phyloP scores from a whole-genome alignment of 1,140 invertebrate species.

The Mercenaria mercenaria region DNA sequence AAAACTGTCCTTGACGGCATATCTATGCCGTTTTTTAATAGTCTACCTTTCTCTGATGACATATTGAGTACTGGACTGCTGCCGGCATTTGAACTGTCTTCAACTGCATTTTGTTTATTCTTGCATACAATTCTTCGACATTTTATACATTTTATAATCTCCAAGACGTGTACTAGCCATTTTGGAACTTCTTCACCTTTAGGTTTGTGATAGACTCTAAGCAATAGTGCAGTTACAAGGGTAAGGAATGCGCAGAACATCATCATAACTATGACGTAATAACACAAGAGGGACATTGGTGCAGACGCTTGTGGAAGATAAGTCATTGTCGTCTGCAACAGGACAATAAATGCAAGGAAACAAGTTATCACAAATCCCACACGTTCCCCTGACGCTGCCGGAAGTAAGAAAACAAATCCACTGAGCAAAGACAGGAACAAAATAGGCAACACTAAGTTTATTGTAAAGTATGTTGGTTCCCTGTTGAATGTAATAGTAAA shows the following conservation, averaged over 20 bases:
- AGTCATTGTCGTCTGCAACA: conserved; percentile 56
- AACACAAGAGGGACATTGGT: conserved; percentile 60
- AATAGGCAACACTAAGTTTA: conserved; percentile 54
- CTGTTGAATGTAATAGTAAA: conserved; percentile 53
- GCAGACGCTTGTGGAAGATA: conserved; percentile 56
- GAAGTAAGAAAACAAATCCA: conserved; percentile 55
- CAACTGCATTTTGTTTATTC: neutral
- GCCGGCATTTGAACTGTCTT: neutral
- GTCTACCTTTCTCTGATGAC: neutral
- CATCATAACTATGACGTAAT: conserved; percentile 65
- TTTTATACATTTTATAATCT: conserved; percentile 59
- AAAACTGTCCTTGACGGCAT: neutral
- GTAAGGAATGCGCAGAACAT: conserved; percentile 35
- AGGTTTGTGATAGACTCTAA: conserved; percentile 35
- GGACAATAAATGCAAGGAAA: conserved; percentile 58
- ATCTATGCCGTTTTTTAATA: neutral
- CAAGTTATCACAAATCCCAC: conserved; percentile 60
- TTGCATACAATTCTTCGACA: neutral
- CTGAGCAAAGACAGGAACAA: conserved; percentile 40
- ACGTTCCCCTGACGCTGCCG: conserved; percentile 55
- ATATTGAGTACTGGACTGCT: neutral
- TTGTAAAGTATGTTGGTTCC: conserved; percentile 36
- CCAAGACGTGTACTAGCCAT: conserved; percentile 38
- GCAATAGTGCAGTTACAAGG: conserved; percentile 5
- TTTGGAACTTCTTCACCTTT: neutral